Conservation (phyloP, 2,113 vertebrate genomes). For the Alces alces region DNA sequence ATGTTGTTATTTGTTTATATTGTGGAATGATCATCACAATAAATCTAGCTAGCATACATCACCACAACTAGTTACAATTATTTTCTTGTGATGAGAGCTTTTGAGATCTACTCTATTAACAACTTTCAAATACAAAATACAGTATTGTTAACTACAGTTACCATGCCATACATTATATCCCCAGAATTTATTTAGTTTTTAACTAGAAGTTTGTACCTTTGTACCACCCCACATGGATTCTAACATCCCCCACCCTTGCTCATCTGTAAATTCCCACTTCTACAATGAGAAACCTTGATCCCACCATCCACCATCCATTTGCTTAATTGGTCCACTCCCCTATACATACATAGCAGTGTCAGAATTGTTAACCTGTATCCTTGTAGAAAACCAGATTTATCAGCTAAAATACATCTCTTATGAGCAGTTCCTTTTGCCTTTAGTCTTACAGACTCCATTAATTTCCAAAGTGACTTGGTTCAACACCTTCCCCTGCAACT, state of each 20-base stretch:
- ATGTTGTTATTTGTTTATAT: background rate
- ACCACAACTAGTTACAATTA: background rate
- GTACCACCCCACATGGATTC: background rate
- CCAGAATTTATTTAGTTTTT: background rate
- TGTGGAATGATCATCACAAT: background rate
- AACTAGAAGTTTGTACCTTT: background rate
- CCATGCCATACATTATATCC: background rate
- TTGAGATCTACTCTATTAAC: background rate
- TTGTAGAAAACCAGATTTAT: background rate
- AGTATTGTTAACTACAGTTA: background rate
- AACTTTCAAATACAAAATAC: background rate
- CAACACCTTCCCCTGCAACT: background rate
- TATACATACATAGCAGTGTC: background rate
- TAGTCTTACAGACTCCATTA: background rate
- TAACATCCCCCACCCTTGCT: background rate
- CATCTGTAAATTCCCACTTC: background rate
- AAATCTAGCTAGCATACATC: background rate
- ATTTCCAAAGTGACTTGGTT: background rate
- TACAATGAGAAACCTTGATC: background rate
- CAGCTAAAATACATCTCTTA: background rate
- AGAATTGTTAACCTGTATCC: background rate
- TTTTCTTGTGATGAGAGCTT: background rate
- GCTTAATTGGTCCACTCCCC: background rate
- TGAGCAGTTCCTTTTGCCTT: background rate
- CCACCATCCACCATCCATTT: background rate